phyloP scores from a whole-genome alignment of 2,797 vertebrate genomes.

The Microctenopoma stevenorrisi region DNA sequence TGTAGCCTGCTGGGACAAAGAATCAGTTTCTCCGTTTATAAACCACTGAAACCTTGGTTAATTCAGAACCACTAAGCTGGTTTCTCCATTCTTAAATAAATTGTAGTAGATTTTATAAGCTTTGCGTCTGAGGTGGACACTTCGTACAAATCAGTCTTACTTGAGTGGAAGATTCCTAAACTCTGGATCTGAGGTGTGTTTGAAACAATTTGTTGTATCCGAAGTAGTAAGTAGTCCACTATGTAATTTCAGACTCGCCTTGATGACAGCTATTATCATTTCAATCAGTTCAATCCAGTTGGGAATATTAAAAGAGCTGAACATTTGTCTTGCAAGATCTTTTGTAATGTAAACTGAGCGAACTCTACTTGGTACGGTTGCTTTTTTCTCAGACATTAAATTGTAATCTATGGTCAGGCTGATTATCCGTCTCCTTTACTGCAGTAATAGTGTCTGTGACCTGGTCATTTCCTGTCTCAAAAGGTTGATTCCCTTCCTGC shows the following conservation, averaged over 20 bases:
- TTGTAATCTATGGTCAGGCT: conserved; percentile 64
- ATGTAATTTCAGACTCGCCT: conserved; percentile 42
- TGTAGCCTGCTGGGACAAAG: too few species aligned
- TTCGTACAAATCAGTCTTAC: conserved; percentile 1
- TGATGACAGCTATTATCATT: conserved; percentile 43
- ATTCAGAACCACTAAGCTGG: neutral
- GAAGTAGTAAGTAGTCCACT: conserved; percentile 24
- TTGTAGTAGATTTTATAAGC: neutral
- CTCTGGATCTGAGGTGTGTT: neutral
- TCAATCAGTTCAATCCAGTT: conserved; percentile 38
- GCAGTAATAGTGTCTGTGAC: conserved; percentile 65
- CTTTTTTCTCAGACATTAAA: conserved; percentile 56
- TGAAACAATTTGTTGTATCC: conserved; percentile 20
- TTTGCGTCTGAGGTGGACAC: neutral
- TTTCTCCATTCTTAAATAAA: conserved; percentile 13
- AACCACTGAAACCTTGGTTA: conserved; percentile 1
- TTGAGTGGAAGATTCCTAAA: conserved; percentile 1
- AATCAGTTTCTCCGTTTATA: too few species aligned
- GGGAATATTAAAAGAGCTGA: conserved; percentile 20
- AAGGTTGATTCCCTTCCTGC: conserved; percentile 54
- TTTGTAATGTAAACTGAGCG: conserved; percentile 40
- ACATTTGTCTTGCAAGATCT: conserved; percentile 36
- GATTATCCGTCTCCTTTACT: conserved; percentile 65
- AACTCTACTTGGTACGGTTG: conserved; percentile 45
- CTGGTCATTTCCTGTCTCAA: conserved; percentile 58